Evolutionary conservation across 2,888 invertebrate genomes (phyloP).

Genomic region (Fissipunctia ypsillon): DNA sequence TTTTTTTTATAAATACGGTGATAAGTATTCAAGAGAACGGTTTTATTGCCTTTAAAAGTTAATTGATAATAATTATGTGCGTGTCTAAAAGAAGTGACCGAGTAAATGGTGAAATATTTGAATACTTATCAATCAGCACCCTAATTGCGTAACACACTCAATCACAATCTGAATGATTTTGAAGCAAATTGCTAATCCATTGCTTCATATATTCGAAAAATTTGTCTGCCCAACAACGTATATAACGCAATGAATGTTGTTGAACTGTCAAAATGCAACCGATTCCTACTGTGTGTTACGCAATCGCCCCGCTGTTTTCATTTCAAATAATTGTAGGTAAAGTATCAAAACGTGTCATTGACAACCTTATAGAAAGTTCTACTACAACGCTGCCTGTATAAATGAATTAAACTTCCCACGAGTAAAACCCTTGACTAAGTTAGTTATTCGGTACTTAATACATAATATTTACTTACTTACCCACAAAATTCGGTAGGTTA

Average conservation of each 20-base stretch:
- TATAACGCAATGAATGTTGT: too few species aligned
- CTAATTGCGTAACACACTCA: too few species aligned
- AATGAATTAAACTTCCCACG: slow-evolving; percentile 35
- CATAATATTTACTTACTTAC: slow-evolving; percentile 18
- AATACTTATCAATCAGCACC: too few species aligned
- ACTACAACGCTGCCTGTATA: slow-evolving; percentile 44
- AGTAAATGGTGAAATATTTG: neutral
- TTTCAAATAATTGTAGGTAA: too few species aligned
- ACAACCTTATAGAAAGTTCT: slow-evolving; percentile 45
- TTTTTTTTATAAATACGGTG: fast-evolving
- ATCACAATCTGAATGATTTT: too few species aligned
- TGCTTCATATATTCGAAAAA: too few species aligned
- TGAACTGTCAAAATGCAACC: too few species aligned
- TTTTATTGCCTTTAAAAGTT: neutral
- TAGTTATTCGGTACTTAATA: slow-evolving; percentile 27
- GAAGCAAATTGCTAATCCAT: too few species aligned
- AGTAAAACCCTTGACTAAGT: slow-evolving; percentile 16
- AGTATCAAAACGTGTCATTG: slow-evolving; percentile 50
- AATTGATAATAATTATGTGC: neutral
- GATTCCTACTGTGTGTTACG: too few species aligned
- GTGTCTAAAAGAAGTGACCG: neutral
- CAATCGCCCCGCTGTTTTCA: too few species aligned
- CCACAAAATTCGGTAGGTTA: slow-evolving; percentile 16
- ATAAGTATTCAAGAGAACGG: too few species aligned
- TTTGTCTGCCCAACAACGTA: too few species aligned